Percentiles rank a stretch among this genome's conserved stretches.
phyloP scores from a whole-genome alignment of 92 coral and sea anemone species.

The Virgularia gustaviana region DNA sequence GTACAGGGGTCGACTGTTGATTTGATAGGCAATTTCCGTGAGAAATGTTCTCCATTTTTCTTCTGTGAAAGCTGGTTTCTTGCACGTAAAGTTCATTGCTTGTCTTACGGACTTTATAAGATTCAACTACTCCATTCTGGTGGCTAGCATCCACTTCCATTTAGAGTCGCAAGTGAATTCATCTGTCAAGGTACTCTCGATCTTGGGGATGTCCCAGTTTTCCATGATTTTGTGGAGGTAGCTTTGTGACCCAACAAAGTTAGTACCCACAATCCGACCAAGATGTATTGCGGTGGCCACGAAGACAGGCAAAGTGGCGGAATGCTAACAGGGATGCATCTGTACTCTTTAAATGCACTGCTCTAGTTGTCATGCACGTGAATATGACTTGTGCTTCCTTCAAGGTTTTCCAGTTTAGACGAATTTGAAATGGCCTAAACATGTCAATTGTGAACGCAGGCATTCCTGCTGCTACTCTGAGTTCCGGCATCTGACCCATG shows the following conservation, averaged over 20 bases:
- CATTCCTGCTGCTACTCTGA: no score
- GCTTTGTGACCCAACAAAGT: slow-evolving; percentile 38
- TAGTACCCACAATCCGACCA: slow-evolving; percentile 55
- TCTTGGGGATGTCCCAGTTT: slow-evolving; percentile 1
- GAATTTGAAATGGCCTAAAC: no score
- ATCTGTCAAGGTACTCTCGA: slow-evolving; percentile 5
- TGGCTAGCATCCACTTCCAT: slow-evolving; percentile 43
- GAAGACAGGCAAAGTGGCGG: slow-evolving; percentile 38
- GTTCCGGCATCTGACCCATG: no score
- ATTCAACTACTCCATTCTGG: slow-evolving; percentile 53
- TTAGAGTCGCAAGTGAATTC: slow-evolving; percentile 20
- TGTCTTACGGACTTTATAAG: slow-evolving; percentile 48
- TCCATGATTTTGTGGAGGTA: slow-evolving; percentile 36
- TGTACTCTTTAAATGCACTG: no score
- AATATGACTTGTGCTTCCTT: no score
- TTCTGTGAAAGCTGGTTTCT: slow-evolving; percentile 39
- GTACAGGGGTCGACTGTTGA: no score
- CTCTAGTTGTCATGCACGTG: no score
- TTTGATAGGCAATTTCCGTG: no score
- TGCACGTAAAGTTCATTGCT: slow-evolving; percentile 40
- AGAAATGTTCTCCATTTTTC: slow-evolving; percentile 60
- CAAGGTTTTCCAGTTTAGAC: no score
- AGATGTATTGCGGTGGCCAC: slow-evolving; percentile 45
- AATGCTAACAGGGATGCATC: slow-evolving; percentile 57
- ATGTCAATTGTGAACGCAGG: no score